These are phyloP conservation scores for Mythimna lalbum DNA, from an alignment of 2,888 invertebrate species.

Conservation along the genomic window DNA sequence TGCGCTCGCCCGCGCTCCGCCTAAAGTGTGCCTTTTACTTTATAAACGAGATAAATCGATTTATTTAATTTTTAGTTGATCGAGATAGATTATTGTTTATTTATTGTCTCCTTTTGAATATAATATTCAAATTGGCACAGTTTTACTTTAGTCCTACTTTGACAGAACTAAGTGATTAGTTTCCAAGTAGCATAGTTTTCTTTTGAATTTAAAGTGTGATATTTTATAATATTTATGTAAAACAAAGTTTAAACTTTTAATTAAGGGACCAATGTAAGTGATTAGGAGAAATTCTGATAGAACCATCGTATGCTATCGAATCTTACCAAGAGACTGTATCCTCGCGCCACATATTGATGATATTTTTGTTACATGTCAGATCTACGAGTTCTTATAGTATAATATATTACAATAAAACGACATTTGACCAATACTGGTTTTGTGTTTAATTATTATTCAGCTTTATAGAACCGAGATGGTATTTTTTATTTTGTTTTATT, in stretches of 20 bases:
- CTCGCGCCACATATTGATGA: constrained; percentile 78
- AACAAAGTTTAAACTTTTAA: constrained; percentile 90
- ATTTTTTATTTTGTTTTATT: constrained; percentile 77
- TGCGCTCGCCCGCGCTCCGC: constrained; percentile 72
- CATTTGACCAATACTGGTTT: constrained; percentile 81
- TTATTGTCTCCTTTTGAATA: constrained; percentile 89
- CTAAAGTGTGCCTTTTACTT: constrained; percentile 88
- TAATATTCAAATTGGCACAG: constrained; percentile 88
- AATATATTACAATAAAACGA: constrained; percentile 81
- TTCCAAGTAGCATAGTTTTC: constrained; percentile 88
- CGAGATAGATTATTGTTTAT: constrained; percentile 90
- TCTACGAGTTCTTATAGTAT: constrained; percentile 80
- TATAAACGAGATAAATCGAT: constrained; percentile 86
- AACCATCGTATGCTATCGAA: constrained; percentile 81
- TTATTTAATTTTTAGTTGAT: constrained; percentile 90
- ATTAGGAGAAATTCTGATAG: constrained; percentile 89
- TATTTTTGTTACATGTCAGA: constrained; percentile 81
- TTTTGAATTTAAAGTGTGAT: constrained; percentile 91
- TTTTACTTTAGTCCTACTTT: constrained; percentile 88
- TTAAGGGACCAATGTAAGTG: constrained; percentile 90
- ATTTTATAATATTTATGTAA: constrained; percentile 90
- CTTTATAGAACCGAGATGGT: constrained; percentile 79
- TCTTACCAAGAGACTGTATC: constrained; percentile 84
- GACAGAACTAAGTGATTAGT: constrained; percentile 89
- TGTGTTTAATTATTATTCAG: constrained; percentile 83